Evolutionary conservation across 2,797 vertebrate species (phyloP), one percentile per base, ranked within the genome.

Genomic region (Spinibarbus caldwelli): DNA sequence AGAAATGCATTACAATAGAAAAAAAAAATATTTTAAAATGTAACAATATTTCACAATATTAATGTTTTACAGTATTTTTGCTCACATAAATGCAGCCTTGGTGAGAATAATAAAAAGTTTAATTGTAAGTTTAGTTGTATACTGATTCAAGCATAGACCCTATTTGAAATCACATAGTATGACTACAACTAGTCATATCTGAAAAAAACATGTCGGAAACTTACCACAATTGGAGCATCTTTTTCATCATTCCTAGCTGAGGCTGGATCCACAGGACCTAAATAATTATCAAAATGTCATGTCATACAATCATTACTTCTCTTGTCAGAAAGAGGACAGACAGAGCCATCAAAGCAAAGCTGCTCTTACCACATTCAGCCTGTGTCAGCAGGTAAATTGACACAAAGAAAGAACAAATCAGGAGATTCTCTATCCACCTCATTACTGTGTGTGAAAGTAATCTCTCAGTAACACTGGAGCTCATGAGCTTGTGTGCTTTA

Each of bases 371-470:
- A 47, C 80, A 73, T 62, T 62, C 62, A 26, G 26, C 31, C 70
- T 41, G 34, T 54, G 34, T 52, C 26, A 67, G 59, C 72, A 67
- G 31, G 71, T 38, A 76, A 76, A 68, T 0, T 19, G 26, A 84
- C 26, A 70, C 36, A 17, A 78, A 70, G 47, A 84, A 57, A 43
- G 36, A 78, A 11, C 19, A 70, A 78, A 84, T 29, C 34, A 34
- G 34, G 2, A 84, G 45, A 38, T 68, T 77, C 47, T 77, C 47
- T 31, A 5, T 54, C 82, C 73, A 54, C n/a, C 31, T 36, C 82
- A 77, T 83, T 52, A 29, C 45, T 67, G 31, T 77, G 59, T 36
- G 12, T 64, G 54, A 49, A 72, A 17, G 41, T 7, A 64, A 41
- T 34, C 10, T 67, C 4, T 29, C 71, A 26, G 41, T 7, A 67